Base-by-base conservation (phyloP, 2,113 vertebrate species). In the Todiramphus saurophagus region DNA sequence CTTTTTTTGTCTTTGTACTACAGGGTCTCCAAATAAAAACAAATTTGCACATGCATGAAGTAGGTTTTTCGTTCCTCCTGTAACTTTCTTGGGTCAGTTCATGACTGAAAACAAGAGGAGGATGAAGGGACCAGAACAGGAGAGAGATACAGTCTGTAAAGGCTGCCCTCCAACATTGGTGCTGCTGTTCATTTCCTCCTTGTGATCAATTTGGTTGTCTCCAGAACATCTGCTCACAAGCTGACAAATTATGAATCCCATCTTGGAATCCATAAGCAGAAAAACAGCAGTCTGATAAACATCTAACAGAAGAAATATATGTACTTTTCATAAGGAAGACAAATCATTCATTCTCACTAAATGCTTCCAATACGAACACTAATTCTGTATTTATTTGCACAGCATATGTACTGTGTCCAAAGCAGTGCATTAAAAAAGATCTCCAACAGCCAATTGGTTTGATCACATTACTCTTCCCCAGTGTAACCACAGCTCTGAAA, bases 261-360 rank as follows among this genome's bases (percentile, higher is more conserved):
- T 89, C 94, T 97, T 94, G 76, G 97, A 98, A 97, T 97, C 93
- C 96, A 82, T 83, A 96, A 98, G 94, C 95, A 96, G 97, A 97
- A 95, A 94, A 97, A 94, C 81, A 82, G 94, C 88, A 79, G 67
- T 59, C 96, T 97, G 97, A 97, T 98, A 97, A 98, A 97, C 97
- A 98, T 94, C 97, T 93, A 95, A 87, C 92, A 97, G 87, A 66
- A 43, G 88, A 97, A 96, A 97, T 97, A 96, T 76, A 97, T 96
- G 95, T 96, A 97, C 96, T 97, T 98, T 97, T 97, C 96, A 96
- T 97, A 97, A 97, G 91, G 86, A 98, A 98, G 97, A 98, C 95
- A 97, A 98, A 98, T 98, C 95, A 97, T 95, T 97, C 92, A 94
- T 97, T 97, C 96, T 97, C 93, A 97, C 96, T 79, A 78, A 97